Percentiles rank a stretch among this genome's conserved stretches.
phyloP scores from a whole-genome alignment of 2,113 vertebrate species.

The Ceuthmochares aereus region DNA sequence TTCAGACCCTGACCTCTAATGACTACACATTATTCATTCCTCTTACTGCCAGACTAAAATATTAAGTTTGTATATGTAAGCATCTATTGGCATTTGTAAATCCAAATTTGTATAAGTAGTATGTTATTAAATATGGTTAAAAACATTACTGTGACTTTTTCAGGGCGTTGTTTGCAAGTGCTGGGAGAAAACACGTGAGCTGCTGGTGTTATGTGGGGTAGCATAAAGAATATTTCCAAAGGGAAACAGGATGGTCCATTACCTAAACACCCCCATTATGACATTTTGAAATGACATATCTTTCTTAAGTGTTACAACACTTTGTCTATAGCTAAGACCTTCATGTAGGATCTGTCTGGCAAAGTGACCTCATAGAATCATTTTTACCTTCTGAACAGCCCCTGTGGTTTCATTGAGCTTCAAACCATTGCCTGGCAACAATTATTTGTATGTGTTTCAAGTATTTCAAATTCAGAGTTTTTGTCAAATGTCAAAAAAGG shows the following conservation, averaged over 20 bases:
- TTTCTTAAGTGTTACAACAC: background rate
- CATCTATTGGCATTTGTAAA: background rate
- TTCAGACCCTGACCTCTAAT: background rate
- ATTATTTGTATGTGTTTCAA: background rate
- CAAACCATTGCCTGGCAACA: background rate
- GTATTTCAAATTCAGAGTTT: background rate
- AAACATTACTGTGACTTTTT: background rate
- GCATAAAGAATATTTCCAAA: background rate
- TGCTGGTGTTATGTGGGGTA: background rate
- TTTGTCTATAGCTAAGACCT: background rate
- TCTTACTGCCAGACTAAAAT: background rate
- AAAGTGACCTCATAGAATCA: background rate
- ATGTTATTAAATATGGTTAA: background rate
- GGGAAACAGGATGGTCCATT: background rate
- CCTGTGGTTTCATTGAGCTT: rapidly evolving
- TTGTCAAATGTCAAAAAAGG: background rate
- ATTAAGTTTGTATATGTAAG: background rate
- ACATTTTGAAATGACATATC: background rate
- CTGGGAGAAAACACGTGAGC: background rate
- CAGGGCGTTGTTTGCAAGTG: background rate
- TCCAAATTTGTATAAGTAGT: background rate
- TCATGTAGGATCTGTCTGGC: background rate
- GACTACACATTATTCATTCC: background rate
- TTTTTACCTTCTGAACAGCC: background rate
- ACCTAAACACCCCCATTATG: background rate